Evolutionary conservation across 2,113 vertebrate genomes (phyloP).

Genomic region (Rostratula benghalensis): DNA sequence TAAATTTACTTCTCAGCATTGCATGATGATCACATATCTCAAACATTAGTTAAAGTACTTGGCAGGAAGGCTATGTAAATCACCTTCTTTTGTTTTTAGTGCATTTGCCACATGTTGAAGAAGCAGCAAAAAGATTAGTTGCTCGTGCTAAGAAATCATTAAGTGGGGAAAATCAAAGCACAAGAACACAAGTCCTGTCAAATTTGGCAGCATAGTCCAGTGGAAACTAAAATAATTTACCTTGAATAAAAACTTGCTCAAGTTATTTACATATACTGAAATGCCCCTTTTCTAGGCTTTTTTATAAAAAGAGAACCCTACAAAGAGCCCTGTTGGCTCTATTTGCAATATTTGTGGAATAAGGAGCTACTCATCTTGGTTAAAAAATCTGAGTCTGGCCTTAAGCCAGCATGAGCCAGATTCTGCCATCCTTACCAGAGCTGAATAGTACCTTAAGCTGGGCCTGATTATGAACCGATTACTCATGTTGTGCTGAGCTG

Average conservation of each 20-base stretch:
- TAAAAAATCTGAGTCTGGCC: conserved; percentile 18
- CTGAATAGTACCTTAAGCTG: conserved; percentile 42
- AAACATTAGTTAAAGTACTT: conserved; percentile 11
- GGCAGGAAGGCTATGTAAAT: conserved; percentile 37
- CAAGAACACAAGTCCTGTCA: not conserved
- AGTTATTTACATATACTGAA: not conserved
- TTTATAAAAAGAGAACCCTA: not conserved
- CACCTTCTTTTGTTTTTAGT: conserved; percentile 34
- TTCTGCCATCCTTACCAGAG: conserved; percentile 25
- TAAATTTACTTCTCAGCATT: conserved; percentile 46
- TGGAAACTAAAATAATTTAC: not conserved
- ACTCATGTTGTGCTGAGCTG: conserved; percentile 22
- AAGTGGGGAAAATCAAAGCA: not conserved
- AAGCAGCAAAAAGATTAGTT: not conserved
- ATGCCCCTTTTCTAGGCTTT: not conserved
- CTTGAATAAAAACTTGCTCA: not conserved
- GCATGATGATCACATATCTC: conserved; percentile 10
- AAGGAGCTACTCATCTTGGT: conserved; percentile 39
- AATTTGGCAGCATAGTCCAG: not conserved
- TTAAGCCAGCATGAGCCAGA: not conserved
- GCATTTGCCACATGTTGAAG: conserved; percentile 29
- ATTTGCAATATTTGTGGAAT: conserved; percentile 17
- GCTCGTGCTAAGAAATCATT: not conserved
- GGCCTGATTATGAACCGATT: conserved; percentile 48
- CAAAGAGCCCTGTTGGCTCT: not conserved